A percentile compares a stretch with the other conserved stretches of the same genome.
Evolutionary conservation across 2,888 invertebrate genomes (phyloP).

Genomic region (Monoplex corrugatus): DNA sequence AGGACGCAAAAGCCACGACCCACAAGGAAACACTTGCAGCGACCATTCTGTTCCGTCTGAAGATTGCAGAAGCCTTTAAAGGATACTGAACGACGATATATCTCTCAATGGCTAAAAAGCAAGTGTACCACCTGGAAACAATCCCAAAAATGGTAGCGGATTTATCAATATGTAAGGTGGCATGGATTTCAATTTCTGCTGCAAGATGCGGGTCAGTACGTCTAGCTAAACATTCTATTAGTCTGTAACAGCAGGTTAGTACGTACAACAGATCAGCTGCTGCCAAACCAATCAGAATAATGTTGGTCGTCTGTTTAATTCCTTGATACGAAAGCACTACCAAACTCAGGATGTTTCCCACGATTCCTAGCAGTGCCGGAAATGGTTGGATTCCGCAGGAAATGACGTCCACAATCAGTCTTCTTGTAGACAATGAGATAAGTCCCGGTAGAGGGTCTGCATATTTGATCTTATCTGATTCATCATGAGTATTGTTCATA

Average conservation of each 20-base stretch:
- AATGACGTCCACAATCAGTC: not conserved
- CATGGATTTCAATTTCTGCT: not conserved
- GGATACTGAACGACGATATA: constrained; percentile 84
- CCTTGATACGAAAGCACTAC: not conserved
- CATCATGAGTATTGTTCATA: not conserved
- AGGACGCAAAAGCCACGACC: too few species aligned
- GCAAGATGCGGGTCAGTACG: not conserved
- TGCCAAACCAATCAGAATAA: not conserved
- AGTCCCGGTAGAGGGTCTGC: not conserved
- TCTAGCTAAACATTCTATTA: not conserved
- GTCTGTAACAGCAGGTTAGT: not conserved
- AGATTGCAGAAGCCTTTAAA: constrained; percentile 91
- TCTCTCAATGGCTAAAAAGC: constrained; percentile 74
- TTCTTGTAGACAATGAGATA: not conserved
- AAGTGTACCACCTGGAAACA: not conserved
- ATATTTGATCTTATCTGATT: not conserved
- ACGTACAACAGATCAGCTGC: not conserved
- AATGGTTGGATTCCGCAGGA: constrained; percentile 23
- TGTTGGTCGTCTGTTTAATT: constrained; percentile 4
- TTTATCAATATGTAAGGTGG: not conserved
- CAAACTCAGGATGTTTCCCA: not conserved
- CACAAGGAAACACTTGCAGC: constrained; percentile 82
- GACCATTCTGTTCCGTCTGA: constrained; percentile 88
- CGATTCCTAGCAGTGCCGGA: not conserved
- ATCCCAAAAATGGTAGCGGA: not conserved